Percentiles rank a stretch among this genome's conserved stretches.
phyloP scores from a whole-genome alignment of 2,113 vertebrate genomes.

The Steatornis caripensis region DNA sequence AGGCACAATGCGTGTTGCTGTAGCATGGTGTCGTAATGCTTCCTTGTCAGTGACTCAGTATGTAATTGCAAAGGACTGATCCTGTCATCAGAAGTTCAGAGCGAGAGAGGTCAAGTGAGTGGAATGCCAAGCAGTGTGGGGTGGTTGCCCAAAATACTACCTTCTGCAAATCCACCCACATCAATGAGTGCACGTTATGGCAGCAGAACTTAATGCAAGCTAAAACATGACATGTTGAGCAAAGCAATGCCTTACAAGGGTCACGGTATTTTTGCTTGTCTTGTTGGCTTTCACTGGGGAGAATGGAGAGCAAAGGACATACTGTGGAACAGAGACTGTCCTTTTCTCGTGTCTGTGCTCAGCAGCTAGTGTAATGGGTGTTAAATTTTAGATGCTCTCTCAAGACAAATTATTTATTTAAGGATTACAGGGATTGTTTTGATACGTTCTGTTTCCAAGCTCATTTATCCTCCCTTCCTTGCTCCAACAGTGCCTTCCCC shows the following conservation, averaged over 20 bases:
- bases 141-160: background rate
- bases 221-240: background rate
- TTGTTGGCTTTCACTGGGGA: background rate
- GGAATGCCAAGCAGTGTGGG: background rate
- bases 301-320: background rate
- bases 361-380: background rate
- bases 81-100: background rate
- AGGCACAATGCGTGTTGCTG: rapidly evolving
- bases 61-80: background rate
- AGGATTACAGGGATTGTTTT: background rate
- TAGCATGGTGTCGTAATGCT: background rate
- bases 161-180: background rate
- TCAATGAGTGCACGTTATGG: background rate
- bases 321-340: background rate
- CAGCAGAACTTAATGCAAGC: background rate
- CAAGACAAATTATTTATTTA: background rate
- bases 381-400: background rate
- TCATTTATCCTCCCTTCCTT: background rate
- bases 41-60: background rate
- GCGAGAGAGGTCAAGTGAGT: background rate
- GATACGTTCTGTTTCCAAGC: background rate
- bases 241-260: background rate
- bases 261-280: background rate
- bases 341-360: background rate
- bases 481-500: background rate